Evolutionary conservation across 2,888 invertebrate species (phyloP).

Genomic region (Amitus sp.): DNA sequence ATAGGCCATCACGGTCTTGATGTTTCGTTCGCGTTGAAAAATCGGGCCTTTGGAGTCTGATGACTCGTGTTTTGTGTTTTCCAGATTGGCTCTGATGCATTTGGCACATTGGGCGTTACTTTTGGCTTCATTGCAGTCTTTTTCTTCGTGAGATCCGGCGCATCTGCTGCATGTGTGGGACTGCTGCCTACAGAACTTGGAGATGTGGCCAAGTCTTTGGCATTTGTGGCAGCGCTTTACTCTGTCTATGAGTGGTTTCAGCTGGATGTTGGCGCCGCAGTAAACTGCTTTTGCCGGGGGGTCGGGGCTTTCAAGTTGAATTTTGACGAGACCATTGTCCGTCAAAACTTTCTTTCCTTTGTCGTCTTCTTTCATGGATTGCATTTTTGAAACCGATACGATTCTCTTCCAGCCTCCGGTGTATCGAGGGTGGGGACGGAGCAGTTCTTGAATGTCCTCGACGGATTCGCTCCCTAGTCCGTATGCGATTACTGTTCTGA

Average conservation of each 20-base stretch:
- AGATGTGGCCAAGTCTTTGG: neutral
- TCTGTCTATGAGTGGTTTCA: neutral
- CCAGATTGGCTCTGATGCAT: neutral
- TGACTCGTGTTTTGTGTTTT: neutral
- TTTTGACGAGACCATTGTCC: neutral
- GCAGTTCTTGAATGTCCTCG: neutral
- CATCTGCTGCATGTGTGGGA: neutral
- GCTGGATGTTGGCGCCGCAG: neutral
- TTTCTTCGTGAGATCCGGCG: neutral
- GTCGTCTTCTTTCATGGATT: neutral
- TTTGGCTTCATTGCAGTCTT: neutral
- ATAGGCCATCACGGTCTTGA: neutral
- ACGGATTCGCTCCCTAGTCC: neutral
- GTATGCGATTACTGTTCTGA: neutral
- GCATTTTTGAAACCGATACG: neutral
- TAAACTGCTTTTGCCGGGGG: neutral
- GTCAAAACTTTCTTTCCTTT: neutral
- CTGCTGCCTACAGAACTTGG: neutral
- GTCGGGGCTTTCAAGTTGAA: neutral
- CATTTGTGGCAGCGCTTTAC: neutral
- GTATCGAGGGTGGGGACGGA: neutral
- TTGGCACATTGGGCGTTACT: neutral
- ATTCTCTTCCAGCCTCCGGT: neutral
- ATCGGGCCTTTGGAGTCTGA: neutral
- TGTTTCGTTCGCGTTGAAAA: neutral